Conservation (phyloP, 2,888 invertebrate genomes). For the Brachyptera putata region DNA sequence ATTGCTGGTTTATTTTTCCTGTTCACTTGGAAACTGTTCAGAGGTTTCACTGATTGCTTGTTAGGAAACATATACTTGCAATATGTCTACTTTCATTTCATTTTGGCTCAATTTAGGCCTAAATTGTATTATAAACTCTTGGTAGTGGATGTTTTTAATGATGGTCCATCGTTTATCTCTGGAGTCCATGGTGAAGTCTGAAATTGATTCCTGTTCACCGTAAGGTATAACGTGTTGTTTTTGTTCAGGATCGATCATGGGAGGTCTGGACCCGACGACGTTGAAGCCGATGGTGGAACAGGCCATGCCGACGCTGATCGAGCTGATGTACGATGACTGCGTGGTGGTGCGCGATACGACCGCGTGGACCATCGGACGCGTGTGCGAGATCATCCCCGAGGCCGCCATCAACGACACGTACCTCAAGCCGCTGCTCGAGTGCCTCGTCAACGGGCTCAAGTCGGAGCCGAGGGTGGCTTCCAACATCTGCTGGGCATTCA, state of each 20-base stretch:
- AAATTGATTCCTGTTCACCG: too few species aligned
- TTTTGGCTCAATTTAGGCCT: too few species aligned
- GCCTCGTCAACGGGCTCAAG: slow-evolving; percentile 78
- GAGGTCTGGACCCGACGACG: slow-evolving; percentile 82
- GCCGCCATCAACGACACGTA: slow-evolving; percentile 86
- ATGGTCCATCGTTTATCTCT: too few species aligned
- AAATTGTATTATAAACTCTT: too few species aligned
- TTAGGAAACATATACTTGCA: too few species aligned
- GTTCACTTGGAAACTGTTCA: too few species aligned
- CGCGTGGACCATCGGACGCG: slow-evolving; percentile 97
- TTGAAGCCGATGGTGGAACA: slow-evolving; percentile 92
- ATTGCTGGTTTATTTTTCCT: too few species aligned
- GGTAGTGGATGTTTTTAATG: too few species aligned
- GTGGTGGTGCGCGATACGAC: slow-evolving; percentile 95
- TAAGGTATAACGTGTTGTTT: slow-evolving; percentile 21
- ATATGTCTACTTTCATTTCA: too few species aligned
- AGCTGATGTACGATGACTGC: slow-evolving; percentile 88
- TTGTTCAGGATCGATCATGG: slow-evolving; percentile 63
- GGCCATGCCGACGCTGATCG: slow-evolving; percentile 93
- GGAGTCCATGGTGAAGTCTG: too few species aligned
- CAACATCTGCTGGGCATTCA: slow-evolving; percentile 99
- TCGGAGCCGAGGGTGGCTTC: slow-evolving; percentile 94
- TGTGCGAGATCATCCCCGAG: slow-evolving; percentile 95
- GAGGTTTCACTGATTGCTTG: too few species aligned
- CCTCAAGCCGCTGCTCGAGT: slow-evolving; percentile 74